Conservation (phyloP, 2,888 invertebrate species). For the Drosophila meridionalis region DNA sequence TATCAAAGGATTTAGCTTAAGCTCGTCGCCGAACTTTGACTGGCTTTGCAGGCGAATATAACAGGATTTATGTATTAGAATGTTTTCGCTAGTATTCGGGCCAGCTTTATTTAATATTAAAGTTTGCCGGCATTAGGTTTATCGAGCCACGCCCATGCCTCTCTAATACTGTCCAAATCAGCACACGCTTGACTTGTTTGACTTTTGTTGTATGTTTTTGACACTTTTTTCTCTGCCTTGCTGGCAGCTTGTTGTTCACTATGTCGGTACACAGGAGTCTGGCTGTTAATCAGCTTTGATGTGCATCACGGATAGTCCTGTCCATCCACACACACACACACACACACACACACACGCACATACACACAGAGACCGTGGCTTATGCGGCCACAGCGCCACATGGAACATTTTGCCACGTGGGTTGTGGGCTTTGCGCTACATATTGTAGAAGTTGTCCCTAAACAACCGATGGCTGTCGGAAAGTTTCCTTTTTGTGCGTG, state of each 20-base stretch:
- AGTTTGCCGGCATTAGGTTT: conserved; percentile 36
- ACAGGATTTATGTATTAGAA: conserved; percentile 14
- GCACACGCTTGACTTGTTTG: conserved; percentile 70
- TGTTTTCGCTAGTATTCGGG: conserved; percentile 14
- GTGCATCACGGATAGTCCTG: conserved; percentile 46
- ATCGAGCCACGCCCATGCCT: conserved; percentile 39
- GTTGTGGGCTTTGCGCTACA: neutral
- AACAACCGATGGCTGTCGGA: conserved; percentile 20
- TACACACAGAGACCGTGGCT: conserved; percentile 5
- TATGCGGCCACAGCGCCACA: conserved; percentile 34
- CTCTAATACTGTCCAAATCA: conserved; percentile 56
- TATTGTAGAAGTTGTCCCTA: conserved; percentile 11
- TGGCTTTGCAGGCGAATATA: conserved; percentile 5
- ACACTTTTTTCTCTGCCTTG: conserved; percentile 53
- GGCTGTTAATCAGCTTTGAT: conserved; percentile 74
- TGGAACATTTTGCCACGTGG: neutral
- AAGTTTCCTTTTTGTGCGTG: conserved; percentile 57
- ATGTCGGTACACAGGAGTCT: conserved; percentile 24
- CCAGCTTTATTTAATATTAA: conserved; percentile 53
- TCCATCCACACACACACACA: conserved; percentile 3
- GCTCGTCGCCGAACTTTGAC: conserved; percentile 5
- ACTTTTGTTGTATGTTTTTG: conserved; percentile 66
- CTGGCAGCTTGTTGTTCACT: conserved; percentile 31
- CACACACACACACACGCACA: conserved; percentile 1
- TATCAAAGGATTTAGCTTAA: conserved; percentile 11